phyloP scores from a whole-genome alignment of 2,113 vertebrate species.

The Syngnathoides biaculeatus region DNA sequence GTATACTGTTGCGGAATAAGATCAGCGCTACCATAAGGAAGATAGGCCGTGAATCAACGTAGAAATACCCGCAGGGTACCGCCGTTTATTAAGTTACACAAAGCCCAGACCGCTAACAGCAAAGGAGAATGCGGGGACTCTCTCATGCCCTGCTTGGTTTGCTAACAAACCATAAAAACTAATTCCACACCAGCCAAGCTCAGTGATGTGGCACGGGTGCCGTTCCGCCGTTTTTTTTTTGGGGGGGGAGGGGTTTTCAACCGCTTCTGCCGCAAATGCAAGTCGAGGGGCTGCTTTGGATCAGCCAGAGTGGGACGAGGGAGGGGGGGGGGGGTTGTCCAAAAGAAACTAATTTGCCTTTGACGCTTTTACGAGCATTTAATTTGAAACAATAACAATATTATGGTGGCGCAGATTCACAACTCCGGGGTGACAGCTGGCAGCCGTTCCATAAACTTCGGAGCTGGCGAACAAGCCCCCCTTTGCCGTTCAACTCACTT shows the following conservation, averaged over 20 bases:
- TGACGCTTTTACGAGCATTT: conserved; percentile 69
- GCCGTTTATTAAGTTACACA: background rate
- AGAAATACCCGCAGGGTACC: background rate
- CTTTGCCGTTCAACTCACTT: conserved; percentile 38
- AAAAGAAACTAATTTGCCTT: conserved; percentile 57
- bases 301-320: conserved; percentile 50
- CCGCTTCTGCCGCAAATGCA: conserved; percentile 57
- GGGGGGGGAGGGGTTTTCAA: no score
- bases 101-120: background rate
- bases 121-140: background rate
- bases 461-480: conserved; percentile 61
- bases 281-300: conserved; percentile 66
- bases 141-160: conserved; percentile 14
- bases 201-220: conserved; percentile 49
- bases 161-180: conserved; percentile 51
- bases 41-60: background rate
- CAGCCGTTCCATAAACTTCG: conserved; percentile 68
- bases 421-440: conserved; percentile 68
- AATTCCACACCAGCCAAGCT: conserved; percentile 35
- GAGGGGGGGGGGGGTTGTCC: background rate
- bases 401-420: conserved; percentile 58
- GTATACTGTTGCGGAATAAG: conserved; percentile 3
- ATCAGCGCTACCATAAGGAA: background rate
- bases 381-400: conserved; percentile 76
- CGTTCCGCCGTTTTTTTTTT: conserved; percentile 54